Conservation (phyloP, 2,888 invertebrate species). For the Cerastis rubricosa region DNA sequence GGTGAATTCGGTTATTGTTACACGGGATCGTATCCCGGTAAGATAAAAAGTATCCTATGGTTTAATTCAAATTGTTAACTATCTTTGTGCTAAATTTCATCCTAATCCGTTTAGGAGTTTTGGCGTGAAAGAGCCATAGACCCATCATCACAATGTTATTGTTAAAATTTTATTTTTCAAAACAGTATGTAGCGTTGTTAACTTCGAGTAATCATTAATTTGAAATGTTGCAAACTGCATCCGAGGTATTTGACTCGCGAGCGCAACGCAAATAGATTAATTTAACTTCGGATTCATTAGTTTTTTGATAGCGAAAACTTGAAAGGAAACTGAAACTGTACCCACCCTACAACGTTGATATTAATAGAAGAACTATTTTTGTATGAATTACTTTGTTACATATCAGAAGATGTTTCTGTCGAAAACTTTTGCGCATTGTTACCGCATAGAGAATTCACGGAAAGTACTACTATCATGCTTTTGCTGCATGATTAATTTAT, state of each 20-base stretch:
- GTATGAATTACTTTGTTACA: conserved; percentile 5
- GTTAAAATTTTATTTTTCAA: background rate
- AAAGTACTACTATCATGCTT: background rate
- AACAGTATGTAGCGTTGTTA: background rate
- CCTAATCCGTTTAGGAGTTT: background rate
- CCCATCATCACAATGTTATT: background rate
- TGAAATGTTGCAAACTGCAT: conserved; percentile 20
- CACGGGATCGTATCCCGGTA: background rate
- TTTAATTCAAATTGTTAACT: too few species aligned
- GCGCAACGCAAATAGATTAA: conserved; percentile 22
- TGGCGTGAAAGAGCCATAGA: background rate
- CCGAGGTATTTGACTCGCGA: background rate
- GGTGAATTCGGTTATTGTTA: background rate
- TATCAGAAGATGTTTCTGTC: background rate
- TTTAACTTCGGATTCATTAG: conserved; percentile 22
- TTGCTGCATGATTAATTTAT: background rate
- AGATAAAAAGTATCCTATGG: too few species aligned
- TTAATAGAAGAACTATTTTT: conserved; percentile 4
- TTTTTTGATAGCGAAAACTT: conserved; percentile 2
- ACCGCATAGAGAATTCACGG: conserved; percentile 14
- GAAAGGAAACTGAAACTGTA: background rate
- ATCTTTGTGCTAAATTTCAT: background rate
- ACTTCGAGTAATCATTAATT: conserved; percentile 2
- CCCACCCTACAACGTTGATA: background rate
- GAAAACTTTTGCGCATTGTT: conserved; percentile 25